Percentiles rank a stretch among this genome's conserved stretches.
Conservation (phyloP, 1,140 invertebrate genomes). For the Hylaeus anthracinus region DNA sequence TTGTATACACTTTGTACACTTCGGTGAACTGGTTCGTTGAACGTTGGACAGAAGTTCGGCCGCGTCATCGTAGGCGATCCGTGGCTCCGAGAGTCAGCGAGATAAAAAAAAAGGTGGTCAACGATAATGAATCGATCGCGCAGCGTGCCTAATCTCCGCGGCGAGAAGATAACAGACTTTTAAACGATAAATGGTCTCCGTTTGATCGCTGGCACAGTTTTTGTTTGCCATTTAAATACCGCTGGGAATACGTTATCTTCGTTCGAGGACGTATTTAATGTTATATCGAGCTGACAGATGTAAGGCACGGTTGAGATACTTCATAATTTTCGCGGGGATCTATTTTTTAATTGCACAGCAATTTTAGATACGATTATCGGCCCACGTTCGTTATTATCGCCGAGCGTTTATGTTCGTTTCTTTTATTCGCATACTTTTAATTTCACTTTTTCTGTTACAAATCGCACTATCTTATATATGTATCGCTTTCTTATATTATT, state of each 20-base stretch:
- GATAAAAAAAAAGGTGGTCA: neutral
- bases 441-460: too few relatives aligned
- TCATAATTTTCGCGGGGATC: too few relatives aligned
- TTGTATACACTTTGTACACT: too few relatives aligned
- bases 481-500: too few relatives aligned
- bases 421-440: too few relatives aligned
- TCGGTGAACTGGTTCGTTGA: neutral
- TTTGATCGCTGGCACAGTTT: conserved; percentile 1
- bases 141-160: conserved; percentile 15
- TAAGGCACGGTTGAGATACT: neutral
- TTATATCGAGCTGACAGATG: neutral
- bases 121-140: conserved; percentile 36
- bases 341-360: too few relatives aligned
- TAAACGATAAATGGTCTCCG: neutral
- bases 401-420: too few relatives aligned
- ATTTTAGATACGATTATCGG: too few relatives aligned
- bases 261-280: neutral
- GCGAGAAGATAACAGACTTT: neutral
- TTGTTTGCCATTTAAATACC: conserved; percentile 18
- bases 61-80: neutral
- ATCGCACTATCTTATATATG: too few relatives aligned
- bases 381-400: too few relatives aligned
- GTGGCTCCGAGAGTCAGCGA: neutral
- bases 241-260: neutral
- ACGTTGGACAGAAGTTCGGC: neutral